Conservation (phyloP, 2,113 vertebrate genomes). For the Passer montanus region DNA sequence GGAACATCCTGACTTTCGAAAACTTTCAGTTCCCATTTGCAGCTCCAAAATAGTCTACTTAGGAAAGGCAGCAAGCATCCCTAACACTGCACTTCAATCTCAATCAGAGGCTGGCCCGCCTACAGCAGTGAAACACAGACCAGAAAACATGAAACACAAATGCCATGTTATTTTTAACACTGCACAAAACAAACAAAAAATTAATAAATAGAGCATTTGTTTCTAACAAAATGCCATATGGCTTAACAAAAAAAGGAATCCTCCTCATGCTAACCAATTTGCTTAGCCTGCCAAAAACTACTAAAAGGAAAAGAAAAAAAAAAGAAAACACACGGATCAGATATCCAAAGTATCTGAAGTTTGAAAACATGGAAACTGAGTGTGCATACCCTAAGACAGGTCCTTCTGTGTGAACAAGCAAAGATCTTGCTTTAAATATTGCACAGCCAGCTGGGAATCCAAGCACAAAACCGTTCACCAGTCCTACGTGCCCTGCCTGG, state of each 20-base stretch:
- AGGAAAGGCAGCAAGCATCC: background rate
- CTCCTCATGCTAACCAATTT: background rate
- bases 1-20: conserved; percentile 20
- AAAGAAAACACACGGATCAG: background rate
- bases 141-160: background rate
- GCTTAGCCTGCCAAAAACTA: background rate
- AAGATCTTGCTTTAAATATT: background rate
- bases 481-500: background rate
- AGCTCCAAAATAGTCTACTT: conserved; percentile 35
- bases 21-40: conserved; percentile 26
- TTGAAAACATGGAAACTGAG: background rate
- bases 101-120: background rate
- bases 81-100: background rate
- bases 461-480: background rate
- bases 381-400: background rate
- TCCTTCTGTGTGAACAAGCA: background rate
- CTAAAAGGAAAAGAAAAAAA: background rate
- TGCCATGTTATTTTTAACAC: background rate
- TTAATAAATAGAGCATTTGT: background rate
- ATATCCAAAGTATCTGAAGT: background rate
- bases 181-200: background rate
- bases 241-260: background rate
- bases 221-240: background rate
- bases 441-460: conserved; percentile 14
- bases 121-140: background rate